A percentile compares a stretch with the other conserved stretches of the same genome.
Conservation (phyloP, 2,888 invertebrate species). For the Nomada lathburiana region DNA sequence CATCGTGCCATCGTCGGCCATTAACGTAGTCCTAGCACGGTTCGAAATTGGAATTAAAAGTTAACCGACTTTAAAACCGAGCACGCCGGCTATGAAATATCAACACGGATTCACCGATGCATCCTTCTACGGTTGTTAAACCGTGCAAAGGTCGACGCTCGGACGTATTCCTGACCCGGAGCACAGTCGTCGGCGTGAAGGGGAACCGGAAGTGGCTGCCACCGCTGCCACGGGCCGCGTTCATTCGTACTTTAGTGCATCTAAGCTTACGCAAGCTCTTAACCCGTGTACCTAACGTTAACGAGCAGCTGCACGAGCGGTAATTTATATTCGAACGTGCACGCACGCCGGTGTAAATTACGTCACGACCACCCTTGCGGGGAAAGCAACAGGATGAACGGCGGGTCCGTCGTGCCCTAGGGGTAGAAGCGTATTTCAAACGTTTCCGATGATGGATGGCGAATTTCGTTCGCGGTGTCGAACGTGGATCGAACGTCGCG, state of each 20-base stretch:
- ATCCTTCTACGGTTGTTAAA: slow-evolving; percentile 57
- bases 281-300: slow-evolving; percentile 36
- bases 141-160: slow-evolving; percentile 67
- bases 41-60: slow-evolving; percentile 42
- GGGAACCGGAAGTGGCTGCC: slow-evolving; percentile 25
- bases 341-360: slow-evolving; percentile 49
- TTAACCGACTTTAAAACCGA: slow-evolving; percentile 57
- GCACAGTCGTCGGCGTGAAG: slow-evolving; percentile 13
- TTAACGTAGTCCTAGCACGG: slow-evolving; percentile 10
- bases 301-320: slow-evolving; percentile 33
- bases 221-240: not conserved
- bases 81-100: slow-evolving; percentile 46
- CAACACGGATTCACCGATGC: slow-evolving; percentile 37
- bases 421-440: slow-evolving; percentile 9
- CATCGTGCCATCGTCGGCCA: not conserved
- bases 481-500: not conserved
- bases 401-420: not conserved
- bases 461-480: slow-evolving; percentile 19
- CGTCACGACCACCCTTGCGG: slow-evolving; percentile 29
- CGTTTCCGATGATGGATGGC: slow-evolving; percentile 21
- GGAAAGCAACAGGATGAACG: slow-evolving; percentile 49
- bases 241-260: slow-evolving; percentile 32
- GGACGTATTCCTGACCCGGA: slow-evolving; percentile 65
- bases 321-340: slow-evolving; percentile 53
- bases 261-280: slow-evolving; percentile 52